Base-by-base conservation (phyloP, 2,888 invertebrate species). In the Notodonta dromedarius region DNA sequence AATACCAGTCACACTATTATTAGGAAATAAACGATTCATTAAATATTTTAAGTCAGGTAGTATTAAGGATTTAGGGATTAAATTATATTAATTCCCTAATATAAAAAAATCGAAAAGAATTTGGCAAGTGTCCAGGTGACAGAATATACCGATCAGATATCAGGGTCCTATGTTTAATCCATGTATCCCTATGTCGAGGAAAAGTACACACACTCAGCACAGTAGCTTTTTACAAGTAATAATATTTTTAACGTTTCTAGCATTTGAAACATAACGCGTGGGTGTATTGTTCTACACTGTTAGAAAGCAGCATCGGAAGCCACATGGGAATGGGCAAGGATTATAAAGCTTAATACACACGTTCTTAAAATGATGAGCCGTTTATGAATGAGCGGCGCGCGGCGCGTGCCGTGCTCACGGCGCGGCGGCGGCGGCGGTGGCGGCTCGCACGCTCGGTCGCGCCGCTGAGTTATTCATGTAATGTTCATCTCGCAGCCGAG, bases 391-490 rank as follows among this genome's bases (percentile, higher is more conserved):
- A 52, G 52, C 32, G 9, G 6, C 5, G 5, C n/a, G 52, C 32
- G 9, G 6, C 5, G 0, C n/a, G 5, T 4, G 32, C 5, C 13
- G 32, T 12, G 52, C 32, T 52, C 12, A 32, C 24, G 32, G 14
- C 11, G 51, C 24, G 24, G 24, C 24, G 24, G 24, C 24, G 24
- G 24, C 24, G 24, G 24, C 24, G 24, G 24, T 2, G 24, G 24
- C 24, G 13, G 24, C 32, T 24, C 11, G 5, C 32, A 13, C 32
- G 52, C 32, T 52, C 16, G 52, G 32, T 12, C 52, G 52, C 50
- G 16, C 50, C 52, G 52, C 52, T 32, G 32, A 52, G 52, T 52
- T 52, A 32, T 52, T 52, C 52, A 52, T 52, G 32, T 52, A 52
- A 52, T 32, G 52, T 32, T 52, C 52, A 52, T 32, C 12, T 12